A percentile compares a stretch with the other conserved stretches of the same genome.
Conservation (phyloP, 92 coral and sea anemone species). For the Umimayanthus kanabou region DNA sequence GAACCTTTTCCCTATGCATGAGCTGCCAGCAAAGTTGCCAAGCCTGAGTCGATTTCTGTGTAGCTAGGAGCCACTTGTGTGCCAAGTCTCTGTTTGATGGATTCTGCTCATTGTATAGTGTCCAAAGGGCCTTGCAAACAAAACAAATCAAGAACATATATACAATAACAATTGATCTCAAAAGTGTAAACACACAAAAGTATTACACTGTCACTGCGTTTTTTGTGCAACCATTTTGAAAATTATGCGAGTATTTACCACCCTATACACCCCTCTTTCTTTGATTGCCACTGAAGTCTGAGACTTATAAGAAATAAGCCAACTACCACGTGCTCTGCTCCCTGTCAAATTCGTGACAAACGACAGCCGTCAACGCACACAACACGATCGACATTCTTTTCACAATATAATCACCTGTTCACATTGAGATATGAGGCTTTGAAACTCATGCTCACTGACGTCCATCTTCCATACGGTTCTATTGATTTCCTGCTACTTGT, state of each 20-base stretch:
- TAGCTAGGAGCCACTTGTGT: conserved; percentile 88
- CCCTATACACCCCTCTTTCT: neutral
- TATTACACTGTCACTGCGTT: neutral
- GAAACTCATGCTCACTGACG: conserved; percentile 68
- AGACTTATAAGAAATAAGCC: neutral
- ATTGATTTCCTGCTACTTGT: neutral
- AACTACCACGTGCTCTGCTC: neutral
- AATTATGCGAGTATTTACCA: neutral
- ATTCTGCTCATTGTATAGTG: conserved; percentile 81
- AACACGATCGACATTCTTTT: neutral
- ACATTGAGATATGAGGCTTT: conserved; percentile 62
- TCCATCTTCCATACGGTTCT: conserved; percentile 53
- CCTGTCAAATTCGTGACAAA: neutral
- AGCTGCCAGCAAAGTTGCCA: conserved; percentile 97
- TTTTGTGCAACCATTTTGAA: no score
- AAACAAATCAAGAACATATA: neutral
- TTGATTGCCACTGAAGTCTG: neutral
- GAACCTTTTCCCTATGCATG: conserved; percentile 88
- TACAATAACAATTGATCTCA: neutral
- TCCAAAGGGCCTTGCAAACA: conserved; percentile 72
- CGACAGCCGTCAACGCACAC: neutral
- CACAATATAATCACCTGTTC: conserved; percentile 63
- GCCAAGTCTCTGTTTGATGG: conserved; percentile 76
- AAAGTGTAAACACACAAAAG: no score
- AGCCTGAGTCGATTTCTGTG: conserved; percentile 92